Base-by-base conservation (phyloP, 37 sponge, comb jelly and placozoan genomes). In the Haliclona indistincta region DNA sequence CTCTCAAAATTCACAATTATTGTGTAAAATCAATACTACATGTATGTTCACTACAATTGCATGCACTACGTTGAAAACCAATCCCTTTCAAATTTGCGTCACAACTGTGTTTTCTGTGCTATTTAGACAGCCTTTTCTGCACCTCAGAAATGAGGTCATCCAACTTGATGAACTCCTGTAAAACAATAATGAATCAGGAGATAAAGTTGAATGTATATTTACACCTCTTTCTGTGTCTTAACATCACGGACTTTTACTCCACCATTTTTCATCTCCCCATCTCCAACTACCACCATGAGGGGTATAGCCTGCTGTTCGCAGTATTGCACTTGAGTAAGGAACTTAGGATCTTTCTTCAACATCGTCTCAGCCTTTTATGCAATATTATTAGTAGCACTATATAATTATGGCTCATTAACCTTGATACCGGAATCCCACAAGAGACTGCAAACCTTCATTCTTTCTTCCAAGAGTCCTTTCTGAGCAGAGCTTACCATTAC, bases 311-410 rank as follows among this genome's bases (percentile, higher is more conserved):
- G 85, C 37, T 37, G 79, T 69, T 99, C 99, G 75, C 97, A 89
- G 80, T 93, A 89, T 66, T 99, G 96, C 64, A 95, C 81, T 85
- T 99, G 99, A 62, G 81, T 93, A 63, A 99, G 69, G n/a, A 99
- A 77, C 75, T 93, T 96, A 0, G 99, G 94, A 69, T 92, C 84
- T 60, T 85, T 82, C 77, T 91, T 93, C 84, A 96, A 95, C 26
- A 84, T 2, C 75, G 91, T 79, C 69, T 99, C 99, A 37, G 92
- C 71, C 91, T 91, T n/a, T 43, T n/a, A n/a, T n/a, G n/a, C n/a
- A n/a, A n/a, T n/a, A n/a, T n/a, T n/a, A n/a, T n/a, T n/a, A n/a
- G n/a, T n/a, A n/a, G n/a, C n/a, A n/a, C n/a, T n/a, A n/a, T n/a
- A n/a, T n/a, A n/a, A n/a, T n/a, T n/a, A n/a, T n/a, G n/a, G n/a